Evolutionary conservation across 1,140 invertebrate genomes (phyloP), one percentile per base, ranked within the genome.

Genomic region (Drosophila elegans): DNA sequence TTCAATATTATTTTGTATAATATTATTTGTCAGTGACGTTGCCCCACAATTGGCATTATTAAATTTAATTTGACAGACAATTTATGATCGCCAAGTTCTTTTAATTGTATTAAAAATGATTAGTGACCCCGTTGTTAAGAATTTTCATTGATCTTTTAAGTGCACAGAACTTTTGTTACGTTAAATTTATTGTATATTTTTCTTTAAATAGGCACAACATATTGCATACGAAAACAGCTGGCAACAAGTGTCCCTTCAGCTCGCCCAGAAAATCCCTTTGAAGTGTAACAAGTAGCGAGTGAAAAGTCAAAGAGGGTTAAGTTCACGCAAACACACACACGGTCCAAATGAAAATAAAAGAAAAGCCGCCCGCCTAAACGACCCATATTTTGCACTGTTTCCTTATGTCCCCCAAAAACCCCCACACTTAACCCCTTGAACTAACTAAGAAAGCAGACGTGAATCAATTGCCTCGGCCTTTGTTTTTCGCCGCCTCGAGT

Each of bases 231-330:
- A 41, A 21, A 63, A 42, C 76, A 79, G 77, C 84, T 80, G 77
- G 80, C 84, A 86, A 86, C 83, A 86, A 86, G 83, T 86, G 82
- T 67, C 42, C 27, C 71, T 34, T 53, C 32, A 60, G 32, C 57
- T 49, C 55, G 41, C 41, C 45, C 36, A 45, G 73, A 62, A 68
- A 52, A 51, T 64, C 63, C 57, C 81, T 85, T 85, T 85, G 81
- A 85, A 85, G 81, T 80, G 77, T 80, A 82, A 78, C 82, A 85
- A 86, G 83, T 81, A 79, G 63, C 62, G 49, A 67, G 84, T 59
- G 59, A 66, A 71, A 84, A 80, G 83, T 83, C 84, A 77, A 83
- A 80, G 73, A 80, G 80, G 84, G 83, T 88, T 84, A 88, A 88
- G 84, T 88, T 88, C 84, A 88, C 57, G 74, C 41, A 61, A 54